Evolutionary conservation across 2,797 vertebrate species (phyloP).

Genomic region (Urophycis tenuis): DNA sequence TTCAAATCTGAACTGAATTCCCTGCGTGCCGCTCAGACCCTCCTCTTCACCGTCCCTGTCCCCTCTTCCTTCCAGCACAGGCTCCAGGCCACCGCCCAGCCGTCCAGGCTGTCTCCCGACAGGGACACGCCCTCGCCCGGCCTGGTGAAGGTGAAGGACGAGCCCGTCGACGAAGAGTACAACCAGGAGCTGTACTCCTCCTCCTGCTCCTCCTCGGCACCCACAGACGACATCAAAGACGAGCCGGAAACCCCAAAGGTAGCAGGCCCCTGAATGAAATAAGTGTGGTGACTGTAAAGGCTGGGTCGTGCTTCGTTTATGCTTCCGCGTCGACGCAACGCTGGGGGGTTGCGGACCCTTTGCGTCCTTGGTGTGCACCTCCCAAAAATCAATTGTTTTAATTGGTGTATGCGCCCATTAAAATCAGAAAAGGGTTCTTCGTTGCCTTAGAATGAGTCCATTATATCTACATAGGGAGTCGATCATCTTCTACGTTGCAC

Average conservation of each 20-base stretch:
- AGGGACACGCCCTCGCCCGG: constrained; percentile 61
- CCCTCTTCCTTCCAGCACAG: constrained; percentile 24
- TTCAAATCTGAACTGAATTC: background rate
- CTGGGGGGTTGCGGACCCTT: too few relatives aligned
- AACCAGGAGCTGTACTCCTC: constrained; percentile 75
- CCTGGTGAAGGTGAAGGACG: constrained; percentile 90
- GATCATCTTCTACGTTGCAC: too few relatives aligned
- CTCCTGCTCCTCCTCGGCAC: constrained; percentile 62
- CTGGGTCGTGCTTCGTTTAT: too few relatives aligned
- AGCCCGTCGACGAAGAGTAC: constrained; percentile 95
- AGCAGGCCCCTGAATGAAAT: constrained; percentile 34
- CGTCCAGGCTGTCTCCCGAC: background rate
- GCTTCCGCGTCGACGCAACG: too few relatives aligned
- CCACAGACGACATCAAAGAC: constrained; percentile 75
- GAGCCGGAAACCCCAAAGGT: constrained; percentile 84
- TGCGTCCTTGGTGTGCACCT: too few relatives aligned
- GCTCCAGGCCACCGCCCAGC: background rate
- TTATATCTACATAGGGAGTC: too few relatives aligned
- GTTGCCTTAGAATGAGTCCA: too few relatives aligned
- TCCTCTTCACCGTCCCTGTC: background rate
- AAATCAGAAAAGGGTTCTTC: too few relatives aligned
- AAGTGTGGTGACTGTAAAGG: background rate
- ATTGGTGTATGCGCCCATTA: too few relatives aligned
- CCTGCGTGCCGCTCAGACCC: too few relatives aligned
- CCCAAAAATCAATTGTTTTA: too few relatives aligned